Evolutionary conservation across 2,888 invertebrate genomes (phyloP).

Genomic region (Kryphioiulus occultus): DNA sequence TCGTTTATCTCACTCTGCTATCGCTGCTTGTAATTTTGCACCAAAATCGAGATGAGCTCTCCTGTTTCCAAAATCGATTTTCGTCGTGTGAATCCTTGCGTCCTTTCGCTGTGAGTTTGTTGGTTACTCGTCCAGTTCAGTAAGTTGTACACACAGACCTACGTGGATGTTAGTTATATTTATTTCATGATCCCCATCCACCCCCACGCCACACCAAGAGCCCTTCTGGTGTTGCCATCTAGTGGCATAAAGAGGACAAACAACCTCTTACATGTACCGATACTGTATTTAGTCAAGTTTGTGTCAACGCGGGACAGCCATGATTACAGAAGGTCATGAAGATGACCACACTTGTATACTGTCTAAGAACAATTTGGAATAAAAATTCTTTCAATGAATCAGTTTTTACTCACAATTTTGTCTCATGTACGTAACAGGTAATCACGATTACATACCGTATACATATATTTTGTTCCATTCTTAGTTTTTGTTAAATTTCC

Average conservation of each 20-base stretch:
- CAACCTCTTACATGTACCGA: background rate
- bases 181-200: background rate
- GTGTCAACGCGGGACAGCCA: no score
- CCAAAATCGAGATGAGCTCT: slow-evolving; percentile 27
- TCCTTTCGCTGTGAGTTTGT: background rate
- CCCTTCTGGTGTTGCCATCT: background rate
- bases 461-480: no score
- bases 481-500: no score
- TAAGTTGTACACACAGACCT: background rate
- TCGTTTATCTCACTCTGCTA: slow-evolving; percentile 35
- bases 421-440: no score
- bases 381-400: no score
- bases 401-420: no score
- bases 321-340: no score
- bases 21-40: slow-evolving; percentile 20
- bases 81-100: background rate
- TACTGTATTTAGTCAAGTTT: no score
- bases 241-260: background rate
- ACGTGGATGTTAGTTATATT: background rate
- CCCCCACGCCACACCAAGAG: background rate
- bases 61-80: slow-evolving; percentile 8
- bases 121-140: background rate
- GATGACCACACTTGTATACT: no score
- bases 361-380: no score
- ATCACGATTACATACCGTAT: no score